Conservation (phyloP, 35 echinoderm and acorn worm species). For the Amphiura filiformis region DNA sequence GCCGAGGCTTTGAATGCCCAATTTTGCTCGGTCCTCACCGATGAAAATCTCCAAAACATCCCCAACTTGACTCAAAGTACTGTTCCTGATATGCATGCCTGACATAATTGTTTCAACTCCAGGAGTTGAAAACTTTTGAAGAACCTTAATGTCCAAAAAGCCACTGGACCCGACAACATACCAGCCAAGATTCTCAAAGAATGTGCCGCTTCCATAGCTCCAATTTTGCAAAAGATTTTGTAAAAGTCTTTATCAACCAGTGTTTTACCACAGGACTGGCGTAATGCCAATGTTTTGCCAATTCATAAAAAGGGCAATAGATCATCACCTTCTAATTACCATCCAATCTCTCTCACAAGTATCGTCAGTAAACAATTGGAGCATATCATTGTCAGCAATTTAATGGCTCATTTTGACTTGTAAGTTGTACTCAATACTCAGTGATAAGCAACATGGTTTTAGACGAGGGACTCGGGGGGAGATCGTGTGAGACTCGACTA, state of each 20-base stretch:
- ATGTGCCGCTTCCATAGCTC: not conserved
- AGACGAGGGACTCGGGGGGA: too few relatives aligned
- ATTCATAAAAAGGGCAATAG: conserved; percentile 47
- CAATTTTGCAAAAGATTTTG: conserved; percentile 39
- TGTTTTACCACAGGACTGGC: conserved; percentile 35
- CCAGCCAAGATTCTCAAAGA: too few relatives aligned
- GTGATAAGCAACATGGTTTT: conserved; percentile 52
- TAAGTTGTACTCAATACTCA: conserved; percentile 18
- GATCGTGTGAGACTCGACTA: conserved; percentile 61
- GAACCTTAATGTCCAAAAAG: conserved; percentile 28
- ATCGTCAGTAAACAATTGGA: conserved; percentile 50
- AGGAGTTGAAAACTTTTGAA: conserved; percentile 31
- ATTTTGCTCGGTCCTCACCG: conserved; percentile 22
- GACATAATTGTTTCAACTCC: not conserved
- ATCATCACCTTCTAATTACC: not conserved
- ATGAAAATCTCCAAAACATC: not conserved
- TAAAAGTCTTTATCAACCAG: conserved; percentile 34
- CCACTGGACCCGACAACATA: conserved; percentile 38
- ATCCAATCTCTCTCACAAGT: conserved; percentile 23
- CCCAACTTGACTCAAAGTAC: not conserved
- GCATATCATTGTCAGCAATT: conserved; percentile 30
- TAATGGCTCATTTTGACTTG: conserved; percentile 41
- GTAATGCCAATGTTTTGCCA: conserved; percentile 38
- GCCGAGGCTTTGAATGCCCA: conserved; percentile 19
- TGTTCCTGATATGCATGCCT: conserved; percentile 6